These are phyloP conservation scores for Nipponacmea schrenckii DNA, from an alignment of 2,888 invertebrate species.

Conservation along the genomic window DNA sequence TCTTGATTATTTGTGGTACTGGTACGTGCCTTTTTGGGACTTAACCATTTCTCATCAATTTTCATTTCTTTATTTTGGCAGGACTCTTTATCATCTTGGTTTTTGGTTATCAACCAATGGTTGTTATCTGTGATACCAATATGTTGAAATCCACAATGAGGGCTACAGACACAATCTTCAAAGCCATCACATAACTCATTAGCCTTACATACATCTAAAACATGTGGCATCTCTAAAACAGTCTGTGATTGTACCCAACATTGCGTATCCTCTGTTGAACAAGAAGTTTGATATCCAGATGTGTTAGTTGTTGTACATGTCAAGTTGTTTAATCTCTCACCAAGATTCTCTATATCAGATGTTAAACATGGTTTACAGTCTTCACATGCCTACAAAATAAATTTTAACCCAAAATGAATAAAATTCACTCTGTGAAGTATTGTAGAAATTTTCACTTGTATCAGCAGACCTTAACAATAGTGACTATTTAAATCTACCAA, in stretches of 20 bases:
- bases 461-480: too few relatives aligned
- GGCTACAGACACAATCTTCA: slow-evolving; percentile 23
- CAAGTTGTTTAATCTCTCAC: slow-evolving; percentile 12
- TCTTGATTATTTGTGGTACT: not conserved
- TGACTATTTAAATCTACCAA: too few relatives aligned
- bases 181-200: slow-evolving; percentile 25
- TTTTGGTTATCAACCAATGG: slow-evolving; percentile 9
- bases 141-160: slow-evolving; percentile 18
- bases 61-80: not conserved
- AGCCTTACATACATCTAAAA: slow-evolving; percentile 22
- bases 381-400: not conserved
- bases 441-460: too few relatives aligned
- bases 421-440: too few relatives aligned
- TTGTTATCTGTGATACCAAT: not conserved
- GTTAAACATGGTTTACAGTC: slow-evolving; percentile 15
- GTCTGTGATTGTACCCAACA: not conserved
- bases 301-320: not conserved
- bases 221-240: not conserved
- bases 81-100: slow-evolving; percentile 16
- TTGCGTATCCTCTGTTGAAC: not conserved
- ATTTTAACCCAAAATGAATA: too few relatives aligned
- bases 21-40: not conserved
- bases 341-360: slow-evolving; percentile 36
- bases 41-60: not conserved
- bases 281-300: not conserved